Conservation (phyloP, 1,140 invertebrate species). For the Mactra quadrangularis region DNA sequence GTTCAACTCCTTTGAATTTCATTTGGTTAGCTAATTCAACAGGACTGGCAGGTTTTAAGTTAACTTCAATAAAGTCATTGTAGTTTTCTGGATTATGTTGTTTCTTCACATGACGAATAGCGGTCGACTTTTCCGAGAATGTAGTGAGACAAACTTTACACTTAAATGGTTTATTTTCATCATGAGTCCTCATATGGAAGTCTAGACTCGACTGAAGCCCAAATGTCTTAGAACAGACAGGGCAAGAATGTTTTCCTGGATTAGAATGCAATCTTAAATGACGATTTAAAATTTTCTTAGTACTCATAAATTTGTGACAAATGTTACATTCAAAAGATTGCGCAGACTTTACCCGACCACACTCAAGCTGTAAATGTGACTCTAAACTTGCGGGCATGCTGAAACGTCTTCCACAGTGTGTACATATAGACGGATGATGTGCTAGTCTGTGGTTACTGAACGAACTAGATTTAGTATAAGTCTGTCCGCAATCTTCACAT, state of each 20-base stretch:
- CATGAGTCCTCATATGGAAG: slow-evolving; percentile 53
- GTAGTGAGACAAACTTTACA: slow-evolving; percentile 40
- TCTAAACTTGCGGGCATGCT: slow-evolving; percentile 53
- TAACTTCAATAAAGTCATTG: slow-evolving; percentile 46
- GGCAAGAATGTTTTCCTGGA: slow-evolving; percentile 20
- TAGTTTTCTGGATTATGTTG: slow-evolving; percentile 28
- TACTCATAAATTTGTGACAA: slow-evolving; percentile 51
- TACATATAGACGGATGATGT: slow-evolving; percentile 56
- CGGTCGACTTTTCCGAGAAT: slow-evolving; percentile 49
- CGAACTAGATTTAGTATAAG: slow-evolving; percentile 47
- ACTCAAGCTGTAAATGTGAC: slow-evolving; percentile 52
- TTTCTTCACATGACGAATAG: slow-evolving; percentile 52
- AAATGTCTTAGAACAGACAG: slow-evolving; percentile 44
- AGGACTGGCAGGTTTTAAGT: slow-evolving; percentile 23
- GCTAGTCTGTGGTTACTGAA: slow-evolving; percentile 60
- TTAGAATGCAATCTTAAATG: slow-evolving; percentile 46
- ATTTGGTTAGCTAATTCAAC: slow-evolving; percentile 38
- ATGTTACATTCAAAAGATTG: slow-evolving; percentile 43
- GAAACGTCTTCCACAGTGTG: slow-evolving; percentile 52
- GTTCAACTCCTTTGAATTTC: neutral
- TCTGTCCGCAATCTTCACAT: slow-evolving; percentile 55
- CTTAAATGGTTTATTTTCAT: slow-evolving; percentile 38
- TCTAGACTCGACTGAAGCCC: slow-evolving; percentile 37
- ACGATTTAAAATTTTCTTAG: slow-evolving; percentile 34
- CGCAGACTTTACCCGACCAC: slow-evolving; percentile 12